Conservation (phyloP, 2,113 vertebrate species). For the Haplotaxodon microlepis region DNA sequence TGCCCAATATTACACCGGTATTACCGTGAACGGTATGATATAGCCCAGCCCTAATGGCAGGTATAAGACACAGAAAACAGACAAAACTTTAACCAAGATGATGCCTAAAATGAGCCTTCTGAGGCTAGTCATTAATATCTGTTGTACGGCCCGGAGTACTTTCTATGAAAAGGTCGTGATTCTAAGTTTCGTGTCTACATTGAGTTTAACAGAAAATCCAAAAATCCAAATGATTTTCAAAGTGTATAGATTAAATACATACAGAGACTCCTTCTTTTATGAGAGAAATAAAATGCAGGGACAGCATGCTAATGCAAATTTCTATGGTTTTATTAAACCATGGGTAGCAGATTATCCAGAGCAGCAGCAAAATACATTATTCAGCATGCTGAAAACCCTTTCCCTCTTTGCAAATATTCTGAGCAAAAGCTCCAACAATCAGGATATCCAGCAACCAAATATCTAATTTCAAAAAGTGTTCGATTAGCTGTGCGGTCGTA, state of each 20-base stretch:
- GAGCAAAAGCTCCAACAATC: slow-evolving; percentile 1
- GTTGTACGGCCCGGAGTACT: background rate
- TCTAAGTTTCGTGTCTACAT: background rate
- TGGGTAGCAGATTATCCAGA: background rate
- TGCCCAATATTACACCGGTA: too few species aligned
- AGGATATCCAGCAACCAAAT: slow-evolving; percentile 33
- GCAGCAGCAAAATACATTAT: slow-evolving; percentile 26
- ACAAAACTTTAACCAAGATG: background rate
- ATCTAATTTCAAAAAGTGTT: slow-evolving; percentile 45
- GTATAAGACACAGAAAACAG: background rate
- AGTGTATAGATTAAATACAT: background rate
- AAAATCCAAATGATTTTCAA: background rate
- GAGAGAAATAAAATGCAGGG: background rate
- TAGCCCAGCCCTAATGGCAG: background rate
- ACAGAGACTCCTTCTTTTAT: background rate
- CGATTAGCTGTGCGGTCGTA: slow-evolving; percentile 25
- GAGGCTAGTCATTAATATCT: background rate
- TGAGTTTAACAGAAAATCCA: background rate
- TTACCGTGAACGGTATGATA: too few species aligned
- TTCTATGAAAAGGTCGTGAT: background rate
- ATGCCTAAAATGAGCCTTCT: background rate
- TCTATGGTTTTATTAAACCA: background rate
- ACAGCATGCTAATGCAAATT: background rate
- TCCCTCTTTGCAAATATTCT: background rate
- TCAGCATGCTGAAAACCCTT: slow-evolving; percentile 22